phyloP scores from a whole-genome alignment of 2,113 vertebrate species.

The Pelmatolapia mariae region DNA sequence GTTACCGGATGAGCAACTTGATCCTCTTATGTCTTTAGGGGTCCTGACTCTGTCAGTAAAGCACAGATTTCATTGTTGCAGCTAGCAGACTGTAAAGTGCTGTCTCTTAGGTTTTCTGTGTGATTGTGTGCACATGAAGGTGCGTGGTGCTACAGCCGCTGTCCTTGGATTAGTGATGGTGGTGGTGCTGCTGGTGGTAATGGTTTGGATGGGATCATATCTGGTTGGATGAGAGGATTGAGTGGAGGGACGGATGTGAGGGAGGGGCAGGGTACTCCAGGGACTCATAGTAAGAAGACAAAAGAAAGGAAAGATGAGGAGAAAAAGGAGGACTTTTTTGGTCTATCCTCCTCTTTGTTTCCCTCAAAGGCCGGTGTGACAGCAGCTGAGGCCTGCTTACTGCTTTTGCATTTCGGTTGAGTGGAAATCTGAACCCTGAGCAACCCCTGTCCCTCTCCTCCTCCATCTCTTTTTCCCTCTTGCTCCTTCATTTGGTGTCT shows the following conservation, averaged over 20 bases:
- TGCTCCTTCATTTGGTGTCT: constrained; percentile 1
- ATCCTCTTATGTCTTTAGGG: constrained; percentile 63
- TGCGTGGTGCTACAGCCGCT: not conserved
- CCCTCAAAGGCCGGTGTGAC: constrained; percentile 43
- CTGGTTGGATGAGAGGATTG: constrained; percentile 31
- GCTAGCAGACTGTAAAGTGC: constrained; percentile 48
- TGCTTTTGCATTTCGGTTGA: constrained; percentile 77
- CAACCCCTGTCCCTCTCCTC: constrained; percentile 60
- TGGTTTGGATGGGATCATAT: constrained; percentile 30
- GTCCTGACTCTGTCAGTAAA: constrained; percentile 57
- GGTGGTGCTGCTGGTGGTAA: not conserved
- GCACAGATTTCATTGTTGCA: constrained; percentile 56
- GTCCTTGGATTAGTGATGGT: constrained; percentile 33
- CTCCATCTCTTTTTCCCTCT: not conserved
- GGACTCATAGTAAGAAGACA: constrained; percentile 47
- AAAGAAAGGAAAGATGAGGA: constrained; percentile 38
- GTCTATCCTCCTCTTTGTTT: not conserved
- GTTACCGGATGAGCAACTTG: constrained; percentile 67
- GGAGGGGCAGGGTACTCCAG: constrained; percentile 38
- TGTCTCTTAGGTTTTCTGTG: constrained; percentile 5
- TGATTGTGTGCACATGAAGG: not conserved
- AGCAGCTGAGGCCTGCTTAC: constrained; percentile 60
- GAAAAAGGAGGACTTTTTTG: constrained; percentile 17
- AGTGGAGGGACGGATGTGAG: not conserved
- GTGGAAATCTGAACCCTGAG: constrained; percentile 80